Base-by-base conservation (phyloP, 2,888 invertebrate species). In the Harpagoxenus sublaevis region DNA sequence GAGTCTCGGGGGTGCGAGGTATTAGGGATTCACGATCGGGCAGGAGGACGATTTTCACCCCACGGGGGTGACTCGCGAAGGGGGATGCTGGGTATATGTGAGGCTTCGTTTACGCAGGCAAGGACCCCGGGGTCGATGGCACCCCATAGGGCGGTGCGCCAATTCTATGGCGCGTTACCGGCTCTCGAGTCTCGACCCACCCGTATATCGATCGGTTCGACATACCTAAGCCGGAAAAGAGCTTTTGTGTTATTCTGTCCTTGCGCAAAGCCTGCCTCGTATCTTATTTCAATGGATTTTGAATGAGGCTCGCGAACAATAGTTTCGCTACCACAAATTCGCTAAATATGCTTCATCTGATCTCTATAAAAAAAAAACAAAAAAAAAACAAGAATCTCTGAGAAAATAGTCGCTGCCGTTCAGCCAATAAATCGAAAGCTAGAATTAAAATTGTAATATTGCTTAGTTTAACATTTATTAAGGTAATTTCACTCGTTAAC, bases 1-100 rank as follows among this genome's bases (percentile, higher is more conserved):
- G 89, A 89, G 88, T 92, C 91, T 91, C 85, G 89, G 92, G 94
- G 94, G 94, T 94, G 93, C 88, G 65, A 75, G 23, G 88, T 91
- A 93, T 84, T 90, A 92, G 94, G 94, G 42, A 42, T 31, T 45
- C 68, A 90, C 85, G 84, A 51, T 2, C 15, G 1, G 4, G 10
- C 9, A 89, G 57, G 84, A 90, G 90, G 84, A 35, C 2, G 70
- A 84, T 86, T 89, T 63, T 75, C 62, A 60, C 53, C 15, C 31
- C 42, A 68, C 74, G 42, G 89, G 90, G 87, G 85, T 70, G 71
- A 88, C 85, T 77, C 75, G 48, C 83, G 68, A 84, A 75, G 78
- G 86, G 91, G 90, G 91, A 89, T 92, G 90, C 82, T 89, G 86
- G 60, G 42, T 53, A 60, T 57, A 84, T 12, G 42, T 28, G 82